A percentile compares a stretch with the other conserved stretches of the same genome.
Conservation (phyloP, 2,113 vertebrate species). For the Climacteris rufus region DNA sequence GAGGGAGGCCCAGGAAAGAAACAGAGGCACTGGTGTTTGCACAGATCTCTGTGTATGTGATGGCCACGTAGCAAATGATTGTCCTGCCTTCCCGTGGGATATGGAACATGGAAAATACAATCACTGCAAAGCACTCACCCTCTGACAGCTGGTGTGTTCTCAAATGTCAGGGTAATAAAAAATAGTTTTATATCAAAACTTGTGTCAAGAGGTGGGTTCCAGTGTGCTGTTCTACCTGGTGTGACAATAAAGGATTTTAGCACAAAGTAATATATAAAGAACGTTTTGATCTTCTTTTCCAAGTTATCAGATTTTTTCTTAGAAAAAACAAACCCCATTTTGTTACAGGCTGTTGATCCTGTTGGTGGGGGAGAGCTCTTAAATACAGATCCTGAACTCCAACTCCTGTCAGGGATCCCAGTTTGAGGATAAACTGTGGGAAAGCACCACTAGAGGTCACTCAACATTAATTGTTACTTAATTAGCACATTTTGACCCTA, state of each 20-base stretch:
- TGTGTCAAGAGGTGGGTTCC: rapidly evolving
- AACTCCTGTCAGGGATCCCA: neutral
- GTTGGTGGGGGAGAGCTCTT: rapidly evolving
- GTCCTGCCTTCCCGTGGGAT: neutral
- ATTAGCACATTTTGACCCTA: neutral
- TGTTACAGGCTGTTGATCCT: neutral
- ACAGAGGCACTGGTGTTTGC: neutral
- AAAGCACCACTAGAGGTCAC: conserved; percentile 57
- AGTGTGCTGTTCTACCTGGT: neutral
- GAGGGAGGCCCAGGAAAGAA: neutral
- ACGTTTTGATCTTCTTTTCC: neutral
- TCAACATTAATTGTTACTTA: conserved; percentile 42
- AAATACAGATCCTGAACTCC: neutral
- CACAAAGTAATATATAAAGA: neutral
- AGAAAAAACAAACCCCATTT: neutral
- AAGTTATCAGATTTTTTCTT: neutral
- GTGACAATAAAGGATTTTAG: neutral
- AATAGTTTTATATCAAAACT: neutral
- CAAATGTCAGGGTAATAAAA: neutral
- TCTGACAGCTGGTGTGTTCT: neutral
- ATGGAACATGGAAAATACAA: neutral
- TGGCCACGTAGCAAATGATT: neutral
- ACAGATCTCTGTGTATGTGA: neutral
- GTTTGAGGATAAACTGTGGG: neutral
- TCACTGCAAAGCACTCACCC: neutral